Percentiles rank a stretch among this genome's conserved stretches.
These are phyloP conservation scores for Gortyna flavago DNA, from an alignment of 2,888 invertebrate species.

Conservation along the genomic window DNA sequence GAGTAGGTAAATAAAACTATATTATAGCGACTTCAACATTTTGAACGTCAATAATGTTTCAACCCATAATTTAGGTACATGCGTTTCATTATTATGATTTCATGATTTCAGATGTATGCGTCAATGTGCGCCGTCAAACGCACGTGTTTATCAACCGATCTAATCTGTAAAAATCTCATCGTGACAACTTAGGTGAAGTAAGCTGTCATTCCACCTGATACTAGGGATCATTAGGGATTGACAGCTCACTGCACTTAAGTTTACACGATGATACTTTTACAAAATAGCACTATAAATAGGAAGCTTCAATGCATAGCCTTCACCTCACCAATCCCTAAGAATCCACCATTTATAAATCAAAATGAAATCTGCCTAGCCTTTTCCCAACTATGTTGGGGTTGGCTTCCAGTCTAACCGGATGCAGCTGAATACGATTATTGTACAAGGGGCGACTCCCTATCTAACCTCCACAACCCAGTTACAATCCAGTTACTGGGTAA, in stretches of 20 bases:
- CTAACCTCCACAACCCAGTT: too few relatives aligned
- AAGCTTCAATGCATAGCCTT: background rate
- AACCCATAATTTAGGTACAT: too few relatives aligned
- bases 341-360: background rate
- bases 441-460: background rate
- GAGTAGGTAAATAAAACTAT: background rate
- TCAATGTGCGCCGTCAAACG: too few relatives aligned
- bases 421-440: background rate
- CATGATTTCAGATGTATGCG: too few relatives aligned
- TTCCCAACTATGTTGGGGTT: background rate
- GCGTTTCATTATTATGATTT: too few relatives aligned
- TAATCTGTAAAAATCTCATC: too few relatives aligned
- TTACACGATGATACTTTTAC: background rate
- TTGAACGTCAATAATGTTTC: too few relatives aligned
- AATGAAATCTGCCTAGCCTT: background rate
- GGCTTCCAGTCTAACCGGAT: background rate
- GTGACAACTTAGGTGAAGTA: background rate
- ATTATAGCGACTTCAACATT: too few relatives aligned
- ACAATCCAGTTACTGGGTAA: background rate
- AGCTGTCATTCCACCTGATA: too few relatives aligned
- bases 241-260: background rate
- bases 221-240: background rate
- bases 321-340: constrained; percentile 8
- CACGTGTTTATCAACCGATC: too few relatives aligned
- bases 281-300: too few relatives aligned